Conservation (phyloP, 2,797 vertebrate genomes). For the Emys orbicularis region DNA sequence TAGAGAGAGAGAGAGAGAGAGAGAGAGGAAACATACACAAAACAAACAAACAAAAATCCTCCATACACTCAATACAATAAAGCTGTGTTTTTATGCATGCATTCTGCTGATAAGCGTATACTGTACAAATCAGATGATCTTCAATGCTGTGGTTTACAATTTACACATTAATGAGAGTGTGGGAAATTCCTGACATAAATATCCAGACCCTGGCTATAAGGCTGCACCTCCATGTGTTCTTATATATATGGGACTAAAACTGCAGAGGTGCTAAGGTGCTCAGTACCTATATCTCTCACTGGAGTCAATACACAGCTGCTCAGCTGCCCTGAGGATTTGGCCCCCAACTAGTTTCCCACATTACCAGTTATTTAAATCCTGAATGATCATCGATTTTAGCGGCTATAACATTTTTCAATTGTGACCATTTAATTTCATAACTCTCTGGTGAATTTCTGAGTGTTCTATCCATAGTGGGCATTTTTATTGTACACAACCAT, state of each 20-base stretch:
- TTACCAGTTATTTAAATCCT: not conserved
- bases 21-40: not conserved
- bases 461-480: not conserved
- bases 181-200: not conserved
- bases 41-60: not conserved
- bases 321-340: rapidly evolving
- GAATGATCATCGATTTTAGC: not conserved
- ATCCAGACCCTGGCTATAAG: rapidly evolving
- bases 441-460: not conserved
- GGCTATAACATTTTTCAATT: not conserved
- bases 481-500: slow-evolving; percentile 41
- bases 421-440: not conserved
- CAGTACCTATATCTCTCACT: not conserved
- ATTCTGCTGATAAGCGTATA: not conserved
- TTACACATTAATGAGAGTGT: not conserved
- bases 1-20: no score
- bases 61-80: not conserved
- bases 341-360: not conserved
- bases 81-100: not conserved
- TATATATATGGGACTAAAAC: not conserved
- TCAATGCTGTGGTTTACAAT: not conserved
- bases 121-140: not conserved
- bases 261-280: not conserved
- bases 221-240: not conserved
- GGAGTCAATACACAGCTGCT: not conserved